phyloP scores from a whole-genome alignment of 2,888 invertebrate genomes.

The Glaucopsyche alexis region DNA sequence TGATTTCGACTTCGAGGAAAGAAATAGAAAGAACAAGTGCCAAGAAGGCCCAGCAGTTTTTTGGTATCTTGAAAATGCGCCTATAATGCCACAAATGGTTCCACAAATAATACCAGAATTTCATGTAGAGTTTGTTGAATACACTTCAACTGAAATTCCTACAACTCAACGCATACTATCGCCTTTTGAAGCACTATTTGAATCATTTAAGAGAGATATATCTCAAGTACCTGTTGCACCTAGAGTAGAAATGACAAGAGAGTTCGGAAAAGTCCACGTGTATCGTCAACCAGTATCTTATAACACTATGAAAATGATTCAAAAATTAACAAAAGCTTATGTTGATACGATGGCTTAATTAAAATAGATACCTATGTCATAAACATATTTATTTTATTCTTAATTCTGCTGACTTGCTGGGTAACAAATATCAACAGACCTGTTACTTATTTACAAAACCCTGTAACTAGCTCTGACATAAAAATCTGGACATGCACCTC shows the following conservation, averaged over 20 bases:
- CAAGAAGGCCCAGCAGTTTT: conserved; percentile 66
- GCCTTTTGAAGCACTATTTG: conserved; percentile 54
- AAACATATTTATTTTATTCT: no score
- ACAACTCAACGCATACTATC: conserved; percentile 32
- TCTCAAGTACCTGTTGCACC: conserved; percentile 51
- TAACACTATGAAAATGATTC: conserved; percentile 54
- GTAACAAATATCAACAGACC: no score
- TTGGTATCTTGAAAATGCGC: conserved; percentile 51
- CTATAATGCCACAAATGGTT: not conserved
- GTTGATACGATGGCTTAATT: conserved; percentile 39
- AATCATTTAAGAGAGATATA: conserved; percentile 53
- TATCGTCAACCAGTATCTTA: conserved; percentile 63
- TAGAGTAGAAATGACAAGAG: conserved; percentile 50
- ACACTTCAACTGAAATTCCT: not conserved
- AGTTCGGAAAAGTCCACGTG: conserved; percentile 56
- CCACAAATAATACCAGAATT: conserved; percentile 55
- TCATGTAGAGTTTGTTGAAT: not conserved
- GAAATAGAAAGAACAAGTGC: conserved; percentile 55
- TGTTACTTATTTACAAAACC: no score
- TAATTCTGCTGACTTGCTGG: no score
- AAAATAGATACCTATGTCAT: no score
- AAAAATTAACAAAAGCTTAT: conserved; percentile 51
- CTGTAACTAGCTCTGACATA: no score
- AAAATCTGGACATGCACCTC: no score
- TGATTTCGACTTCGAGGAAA: conserved; percentile 58